Percentiles rank a stretch among this genome's conserved stretches.
These are phyloP conservation scores for Phymanthus crucifer DNA, from an alignment of 92 coral and sea anemone species.

Conservation along the genomic window DNA sequence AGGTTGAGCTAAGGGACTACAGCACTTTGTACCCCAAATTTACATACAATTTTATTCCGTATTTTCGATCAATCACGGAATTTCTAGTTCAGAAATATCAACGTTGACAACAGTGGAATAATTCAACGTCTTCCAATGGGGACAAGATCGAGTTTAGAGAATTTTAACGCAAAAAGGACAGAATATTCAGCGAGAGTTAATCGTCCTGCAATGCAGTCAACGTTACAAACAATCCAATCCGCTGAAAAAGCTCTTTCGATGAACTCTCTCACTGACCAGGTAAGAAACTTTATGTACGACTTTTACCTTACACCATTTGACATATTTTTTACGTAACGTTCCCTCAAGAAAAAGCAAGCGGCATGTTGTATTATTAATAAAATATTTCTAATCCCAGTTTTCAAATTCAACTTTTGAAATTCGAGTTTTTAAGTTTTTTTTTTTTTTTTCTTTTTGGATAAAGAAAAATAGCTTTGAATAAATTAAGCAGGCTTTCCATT, in stretches of 20 bases:
- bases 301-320: not conserved
- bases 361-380: no score
- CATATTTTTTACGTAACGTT: not conserved
- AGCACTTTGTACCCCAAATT: not conserved
- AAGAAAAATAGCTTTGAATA: not conserved
- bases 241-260: slow-evolving; percentile 37
- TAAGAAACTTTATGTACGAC: not conserved
- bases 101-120: not conserved
- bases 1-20: not conserved
- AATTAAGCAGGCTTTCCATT: not conserved
- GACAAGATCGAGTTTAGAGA: slow-evolving; percentile 28
- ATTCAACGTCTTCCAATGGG: slow-evolving; percentile 4
- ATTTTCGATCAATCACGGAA: not conserved
- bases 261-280: slow-evolving; percentile 42
- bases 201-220: slow-evolving; percentile 7
- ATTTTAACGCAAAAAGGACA: slow-evolving; percentile 6
- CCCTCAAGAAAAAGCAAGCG: no score
- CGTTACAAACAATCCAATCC: slow-evolving; percentile 5
- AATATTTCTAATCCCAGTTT: no score
- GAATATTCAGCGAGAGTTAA: not conserved
- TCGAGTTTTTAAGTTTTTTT: no score
- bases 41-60: not conserved
- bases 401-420: no score
- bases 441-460: no score
- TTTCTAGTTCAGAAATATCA: not conserved